Evolutionary conservation across 2,888 invertebrate species (phyloP), one percentile per base, ranked within the genome.

Genomic region (Amphipoea oculea): DNA sequence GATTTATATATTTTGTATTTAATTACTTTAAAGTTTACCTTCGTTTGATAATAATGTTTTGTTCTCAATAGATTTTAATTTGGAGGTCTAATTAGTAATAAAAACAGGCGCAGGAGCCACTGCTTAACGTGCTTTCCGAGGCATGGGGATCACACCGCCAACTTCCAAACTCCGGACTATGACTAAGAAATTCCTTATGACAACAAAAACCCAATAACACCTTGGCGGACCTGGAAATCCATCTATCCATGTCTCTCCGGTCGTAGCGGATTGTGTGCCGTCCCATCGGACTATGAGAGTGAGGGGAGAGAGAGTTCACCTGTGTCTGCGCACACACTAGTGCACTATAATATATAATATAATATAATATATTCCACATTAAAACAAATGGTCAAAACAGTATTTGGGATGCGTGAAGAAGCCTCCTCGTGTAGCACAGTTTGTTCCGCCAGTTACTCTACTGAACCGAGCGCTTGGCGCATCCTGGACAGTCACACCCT

Each of bases 1-100:
- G 29, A 76, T 63, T 73, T 36, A 12, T 65, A 62, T 62, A n/a
- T 57, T 57, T 57, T 57, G 57, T 62, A 72, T 54, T 62, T 68
- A 48, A 80, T 73, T 81, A 17, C 66, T 84, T 79, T 74, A 29
- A 45, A 74, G 17, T 79, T 63, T 20, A 54, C 29, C 40, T 83
- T 71, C 36, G 48, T 62, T 40, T 73, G n/a, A 36, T 51, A 23
- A 12, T 1, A 69, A 29, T 23, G 4, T 69, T 80, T 80, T 68
- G 23, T 42, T 40, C 4, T 40, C 2, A 40, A 40, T 42, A 14
- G 9, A 36, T 48, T 51, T 29, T 57, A 5, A 40, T 40, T 45
- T n/a, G n/a, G 12, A 54, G 12, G 23, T 12, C 67, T 62, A 42
- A 45, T 79, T 79, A 51, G 29, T 42, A 40, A 12, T 42, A 40